Percentiles rank a stretch among this genome's conserved stretches.
Evolutionary conservation across 2,888 invertebrate genomes (phyloP).

Genomic region (Platypus cylindrus): DNA sequence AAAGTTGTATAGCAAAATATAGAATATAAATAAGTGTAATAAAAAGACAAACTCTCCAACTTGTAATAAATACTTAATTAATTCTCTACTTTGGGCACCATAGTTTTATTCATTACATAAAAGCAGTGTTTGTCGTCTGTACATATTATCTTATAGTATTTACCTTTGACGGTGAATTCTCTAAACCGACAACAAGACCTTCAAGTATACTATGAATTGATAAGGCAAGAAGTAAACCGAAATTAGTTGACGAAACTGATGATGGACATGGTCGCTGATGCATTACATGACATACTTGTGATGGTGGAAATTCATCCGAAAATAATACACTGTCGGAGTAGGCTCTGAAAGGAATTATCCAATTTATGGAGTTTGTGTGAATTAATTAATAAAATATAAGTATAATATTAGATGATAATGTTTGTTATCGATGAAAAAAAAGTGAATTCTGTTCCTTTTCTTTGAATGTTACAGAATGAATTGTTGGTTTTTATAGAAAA

Average conservation of each 20-base stretch:
- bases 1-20: slow-evolving; percentile 8
- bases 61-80: too few species aligned
- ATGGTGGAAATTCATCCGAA: slow-evolving; percentile 20
- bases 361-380: too few species aligned
- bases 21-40: too few species aligned
- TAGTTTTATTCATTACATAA: too few species aligned
- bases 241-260: slow-evolving; percentile 47
- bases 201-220: slow-evolving; percentile 69
- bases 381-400: neutral
- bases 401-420: neutral
- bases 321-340: slow-evolving; percentile 21
- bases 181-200: slow-evolving; percentile 71
- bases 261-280: slow-evolving; percentile 52
- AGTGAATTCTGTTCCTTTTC: too few species aligned
- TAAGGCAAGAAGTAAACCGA: slow-evolving; percentile 59
- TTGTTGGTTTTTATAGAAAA: too few species aligned
- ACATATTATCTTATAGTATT: too few species aligned
- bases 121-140: too few species aligned
- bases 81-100: too few species aligned
- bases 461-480: too few species aligned
- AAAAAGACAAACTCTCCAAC: too few species aligned
- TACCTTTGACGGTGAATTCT: slow-evolving; percentile 50
- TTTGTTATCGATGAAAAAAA: too few species aligned
- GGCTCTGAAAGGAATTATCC: slow-evolving; percentile 15
- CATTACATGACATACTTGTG: slow-evolving; percentile 49